Conservation (phyloP, 2,888 invertebrate genomes). For the Drosophila lutescens region DNA sequence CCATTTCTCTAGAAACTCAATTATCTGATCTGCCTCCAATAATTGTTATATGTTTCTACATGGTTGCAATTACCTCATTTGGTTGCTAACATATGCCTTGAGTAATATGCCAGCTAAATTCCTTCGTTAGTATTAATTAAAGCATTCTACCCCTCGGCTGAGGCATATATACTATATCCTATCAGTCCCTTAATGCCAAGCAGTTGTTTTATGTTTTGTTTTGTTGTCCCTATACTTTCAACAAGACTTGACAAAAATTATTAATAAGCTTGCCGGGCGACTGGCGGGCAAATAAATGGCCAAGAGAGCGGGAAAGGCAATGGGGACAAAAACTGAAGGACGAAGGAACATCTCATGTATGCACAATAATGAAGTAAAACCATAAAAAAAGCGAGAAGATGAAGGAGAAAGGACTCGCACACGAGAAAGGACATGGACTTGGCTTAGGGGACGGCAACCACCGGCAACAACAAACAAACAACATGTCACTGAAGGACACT, state of each 20-base stretch:
- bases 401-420: slow-evolving; percentile 64
- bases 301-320: slow-evolving; percentile 20
- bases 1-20: too few species aligned
- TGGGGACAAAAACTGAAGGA: slow-evolving; percentile 14
- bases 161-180: background rate
- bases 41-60: background rate
- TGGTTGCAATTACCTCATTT: background rate
- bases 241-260: slow-evolving; percentile 69
- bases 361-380: slow-evolving; percentile 73
- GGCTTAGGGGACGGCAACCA: slow-evolving; percentile 54
- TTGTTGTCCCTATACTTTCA: slow-evolving; percentile 37
- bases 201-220: background rate
- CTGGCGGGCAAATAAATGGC: slow-evolving; percentile 67
- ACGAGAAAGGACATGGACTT: slow-evolving; percentile 45
- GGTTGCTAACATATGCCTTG: background rate
- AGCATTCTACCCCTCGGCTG: slow-evolving; percentile 9
- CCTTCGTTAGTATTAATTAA: slow-evolving; percentile 21
- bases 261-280: slow-evolving; percentile 67
- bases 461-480: slow-evolving; percentile 62
- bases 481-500: slow-evolving; percentile 81
- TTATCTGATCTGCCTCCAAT: too few species aligned
- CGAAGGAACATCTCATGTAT: slow-evolving; percentile 58
- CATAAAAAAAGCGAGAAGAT: slow-evolving; percentile 28
- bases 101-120: background rate
- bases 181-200: slow-evolving; percentile 8